Percentiles rank a stretch among this genome's conserved stretches.
Conservation (phyloP, 2,888 invertebrate species). For the Tryphoninae sp. region DNA sequence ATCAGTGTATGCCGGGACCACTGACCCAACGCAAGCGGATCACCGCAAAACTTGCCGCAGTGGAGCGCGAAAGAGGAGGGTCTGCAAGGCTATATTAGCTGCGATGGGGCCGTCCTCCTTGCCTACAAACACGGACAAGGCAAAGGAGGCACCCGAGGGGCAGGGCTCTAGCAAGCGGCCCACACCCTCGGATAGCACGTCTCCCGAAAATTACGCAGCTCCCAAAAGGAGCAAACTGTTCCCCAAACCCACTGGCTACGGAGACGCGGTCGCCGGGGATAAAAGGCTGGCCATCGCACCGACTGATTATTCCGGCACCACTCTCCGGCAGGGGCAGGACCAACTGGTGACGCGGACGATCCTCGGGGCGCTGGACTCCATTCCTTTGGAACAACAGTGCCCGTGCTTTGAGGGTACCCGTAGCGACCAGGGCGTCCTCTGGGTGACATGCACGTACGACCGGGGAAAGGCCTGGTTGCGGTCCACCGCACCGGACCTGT, state of each 20-base stretch:
- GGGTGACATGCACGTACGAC: slow-evolving; percentile 41
- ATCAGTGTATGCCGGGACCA: background rate
- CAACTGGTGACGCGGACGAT: slow-evolving; percentile 32
- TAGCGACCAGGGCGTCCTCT: too few relatives aligned
- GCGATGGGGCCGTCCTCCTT: too few relatives aligned
- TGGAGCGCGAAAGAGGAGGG: too few relatives aligned
- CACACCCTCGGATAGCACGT: slow-evolving; percentile 14
- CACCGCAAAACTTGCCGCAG: too few relatives aligned
- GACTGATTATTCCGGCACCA: background rate
- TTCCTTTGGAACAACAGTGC: background rate
- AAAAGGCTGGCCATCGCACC: slow-evolving; percentile 9
- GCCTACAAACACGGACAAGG: too few relatives aligned
- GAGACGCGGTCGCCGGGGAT: background rate
- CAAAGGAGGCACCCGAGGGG: too few relatives aligned
- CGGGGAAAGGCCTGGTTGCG: slow-evolving; percentile 13
- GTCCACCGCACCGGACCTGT: background rate
- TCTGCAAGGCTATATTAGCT: too few relatives aligned
- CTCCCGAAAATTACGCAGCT: slow-evolving; percentile 10
- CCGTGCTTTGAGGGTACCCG: too few relatives aligned
- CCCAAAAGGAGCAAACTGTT: slow-evolving; percentile 13
- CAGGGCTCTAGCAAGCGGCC: background rate
- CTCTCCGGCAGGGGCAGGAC: background rate
- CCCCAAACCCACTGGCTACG: slow-evolving; percentile 8
- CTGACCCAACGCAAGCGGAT: background rate
- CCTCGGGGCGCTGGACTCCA: slow-evolving; percentile 22